Evolutionary conservation across 2,113 vertebrate genomes (phyloP).

Genomic region (Anhinga anhinga): DNA sequence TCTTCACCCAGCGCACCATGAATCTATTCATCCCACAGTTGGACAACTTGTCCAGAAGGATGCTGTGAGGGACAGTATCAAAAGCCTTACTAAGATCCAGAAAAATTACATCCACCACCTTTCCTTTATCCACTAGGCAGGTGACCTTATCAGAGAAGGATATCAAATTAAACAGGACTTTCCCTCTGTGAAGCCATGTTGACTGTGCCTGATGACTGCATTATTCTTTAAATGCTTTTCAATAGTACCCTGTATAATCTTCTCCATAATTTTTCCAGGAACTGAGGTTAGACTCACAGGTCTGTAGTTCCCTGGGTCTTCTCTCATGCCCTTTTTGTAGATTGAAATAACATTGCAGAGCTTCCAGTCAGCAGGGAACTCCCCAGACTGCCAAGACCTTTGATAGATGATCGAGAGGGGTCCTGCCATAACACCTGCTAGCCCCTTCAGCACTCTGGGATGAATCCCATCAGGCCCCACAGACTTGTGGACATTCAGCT

Average conservation of each 20-base stretch:
- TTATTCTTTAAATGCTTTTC: not conserved
- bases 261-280: not conserved
- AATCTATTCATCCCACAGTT: not conserved
- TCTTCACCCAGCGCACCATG: not conserved
- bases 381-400: not conserved
- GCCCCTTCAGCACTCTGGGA: not conserved
- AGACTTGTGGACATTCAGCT: not conserved
- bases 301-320: not conserved
- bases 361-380: not conserved
- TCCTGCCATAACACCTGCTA: not conserved
- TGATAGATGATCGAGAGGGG: not conserved
- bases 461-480: not conserved
- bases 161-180: not conserved
- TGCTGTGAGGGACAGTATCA: not conserved
- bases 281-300: not conserved
- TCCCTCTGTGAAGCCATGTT: not conserved
- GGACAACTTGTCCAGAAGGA: not conserved
- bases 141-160: not conserved
- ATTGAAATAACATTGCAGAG: not conserved
- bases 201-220: not conserved
- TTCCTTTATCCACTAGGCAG: not conserved
- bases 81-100: not conserved
- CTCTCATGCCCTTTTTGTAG: not conserved
- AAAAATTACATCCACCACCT: not conserved
- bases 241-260: not conserved